These are phyloP conservation scores for Drosophila guanche DNA, from an alignment of 1,140 invertebrate genomes.

Conservation along the genomic window DNA sequence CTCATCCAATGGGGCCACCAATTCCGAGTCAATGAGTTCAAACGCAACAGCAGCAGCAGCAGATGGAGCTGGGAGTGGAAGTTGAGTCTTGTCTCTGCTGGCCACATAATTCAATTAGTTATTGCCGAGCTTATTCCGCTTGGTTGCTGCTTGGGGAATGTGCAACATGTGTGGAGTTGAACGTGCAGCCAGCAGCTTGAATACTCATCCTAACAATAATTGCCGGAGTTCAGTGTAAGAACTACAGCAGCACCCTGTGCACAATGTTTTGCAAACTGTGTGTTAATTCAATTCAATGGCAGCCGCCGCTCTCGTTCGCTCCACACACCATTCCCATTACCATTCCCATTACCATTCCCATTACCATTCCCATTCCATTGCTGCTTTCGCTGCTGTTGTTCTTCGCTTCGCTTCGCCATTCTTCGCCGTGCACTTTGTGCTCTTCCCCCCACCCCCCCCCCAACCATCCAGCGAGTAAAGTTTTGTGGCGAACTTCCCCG, in stretches of 20 bases:
- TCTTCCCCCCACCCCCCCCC: not conserved
- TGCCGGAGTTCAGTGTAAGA: too few relatives aligned
- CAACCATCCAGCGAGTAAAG: too few relatives aligned
- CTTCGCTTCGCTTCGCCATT: not conserved
- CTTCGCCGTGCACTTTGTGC: slow-evolving; percentile 10
- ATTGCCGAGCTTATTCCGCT: slow-evolving; percentile 43
- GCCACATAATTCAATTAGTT: slow-evolving; percentile 75
- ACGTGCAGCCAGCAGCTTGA: too few relatives aligned
- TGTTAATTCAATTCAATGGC: too few relatives aligned
- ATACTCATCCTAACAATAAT: too few relatives aligned
- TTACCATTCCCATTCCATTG: not conserved
- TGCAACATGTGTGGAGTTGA: slow-evolving; percentile 31
- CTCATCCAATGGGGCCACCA: slow-evolving; percentile 1
- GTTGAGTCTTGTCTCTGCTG: slow-evolving; percentile 20
- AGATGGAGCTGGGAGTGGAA: slow-evolving; percentile 2
- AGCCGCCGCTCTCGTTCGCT: too few relatives aligned
- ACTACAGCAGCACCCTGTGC: too few relatives aligned
- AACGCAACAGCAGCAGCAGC: slow-evolving; percentile 2
- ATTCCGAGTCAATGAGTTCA: slow-evolving; percentile 18
- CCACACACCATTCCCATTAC: too few relatives aligned
- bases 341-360: not conserved
- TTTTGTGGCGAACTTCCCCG: slow-evolving; percentile 3
- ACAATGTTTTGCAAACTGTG: too few relatives aligned
- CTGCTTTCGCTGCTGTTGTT: not conserved
- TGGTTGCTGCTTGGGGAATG: slow-evolving; percentile 13